These are phyloP conservation scores for Acropternis orthonyx DNA, from an alignment of 2,797 vertebrate species.

Conservation along the genomic window DNA sequence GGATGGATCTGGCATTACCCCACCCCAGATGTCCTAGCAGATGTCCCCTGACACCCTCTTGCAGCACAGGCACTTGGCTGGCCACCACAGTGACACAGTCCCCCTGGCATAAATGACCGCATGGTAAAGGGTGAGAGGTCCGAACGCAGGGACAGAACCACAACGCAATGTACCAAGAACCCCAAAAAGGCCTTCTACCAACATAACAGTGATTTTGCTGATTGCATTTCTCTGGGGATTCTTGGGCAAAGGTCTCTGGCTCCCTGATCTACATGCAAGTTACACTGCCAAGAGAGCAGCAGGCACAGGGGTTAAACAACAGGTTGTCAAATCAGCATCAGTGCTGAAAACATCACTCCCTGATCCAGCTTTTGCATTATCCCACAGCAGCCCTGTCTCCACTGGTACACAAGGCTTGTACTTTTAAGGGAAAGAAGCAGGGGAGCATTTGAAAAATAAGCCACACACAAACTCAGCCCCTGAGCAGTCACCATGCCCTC, in stretches of 20 bases:
- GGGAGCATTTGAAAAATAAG: neutral
- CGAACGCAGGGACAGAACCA: neutral
- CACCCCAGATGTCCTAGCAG: neutral
- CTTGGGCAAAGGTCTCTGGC: neutral
- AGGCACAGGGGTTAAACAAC: neutral
- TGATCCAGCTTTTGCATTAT: neutral
- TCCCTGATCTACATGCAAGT: neutral
- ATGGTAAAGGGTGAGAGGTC: neutral
- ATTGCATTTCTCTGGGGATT: neutral
- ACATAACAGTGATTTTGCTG: neutral
- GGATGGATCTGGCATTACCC: neutral
- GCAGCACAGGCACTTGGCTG: neutral
- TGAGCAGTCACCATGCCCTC: fast-evolving
- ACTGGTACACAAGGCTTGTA: neutral
- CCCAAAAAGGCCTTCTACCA: neutral
- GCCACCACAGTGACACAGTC: neutral
- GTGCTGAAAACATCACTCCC: neutral
- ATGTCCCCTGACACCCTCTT: neutral
- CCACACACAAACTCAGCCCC: neutral
- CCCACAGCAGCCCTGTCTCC: neutral
- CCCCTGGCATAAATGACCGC: neutral
- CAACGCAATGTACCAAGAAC: neutral
- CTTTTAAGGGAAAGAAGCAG: neutral
- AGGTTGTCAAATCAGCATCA: neutral
- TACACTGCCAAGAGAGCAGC: neutral